These are phyloP conservation scores for Streblospio benedicti DNA, from an alignment of 1,140 invertebrate species.

Conservation along the genomic window DNA sequence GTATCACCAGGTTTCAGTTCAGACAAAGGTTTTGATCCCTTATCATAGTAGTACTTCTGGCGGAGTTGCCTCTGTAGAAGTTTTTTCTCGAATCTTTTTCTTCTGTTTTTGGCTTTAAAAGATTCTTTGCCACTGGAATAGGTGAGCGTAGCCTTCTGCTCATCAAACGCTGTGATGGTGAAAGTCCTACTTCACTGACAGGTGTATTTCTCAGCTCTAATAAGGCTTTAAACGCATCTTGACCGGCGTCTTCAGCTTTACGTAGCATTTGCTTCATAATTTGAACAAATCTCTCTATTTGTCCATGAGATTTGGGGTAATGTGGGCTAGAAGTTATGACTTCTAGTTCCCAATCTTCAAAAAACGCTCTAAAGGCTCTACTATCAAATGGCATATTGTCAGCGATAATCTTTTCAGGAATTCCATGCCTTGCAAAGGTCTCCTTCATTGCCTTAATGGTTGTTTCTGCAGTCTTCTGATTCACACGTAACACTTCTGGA, in stretches of 20 bases:
- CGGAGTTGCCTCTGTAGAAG: neutral
- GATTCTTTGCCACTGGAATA: too few relatives aligned
- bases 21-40: neutral
- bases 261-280: conserved; percentile 7
- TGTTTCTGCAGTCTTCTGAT: neutral
- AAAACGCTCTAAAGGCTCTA: neutral
- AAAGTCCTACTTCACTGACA: neutral
- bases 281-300: neutral
- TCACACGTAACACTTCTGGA: conserved; percentile 1
- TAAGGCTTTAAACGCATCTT: conserved; percentile 3
- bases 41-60: conserved; percentile 4
- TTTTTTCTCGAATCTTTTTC: too few relatives aligned
- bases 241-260: conserved; percentile 3
- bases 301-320: neutral
- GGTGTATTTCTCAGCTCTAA: neutral
- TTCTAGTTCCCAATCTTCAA: conserved; percentile 3
- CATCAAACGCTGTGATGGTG: conserved; percentile 5
- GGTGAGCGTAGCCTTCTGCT: conserved; percentile 1
- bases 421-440: conserved; percentile 7
- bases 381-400: conserved; percentile 14
- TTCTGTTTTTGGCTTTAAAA: too few relatives aligned
- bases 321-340: neutral
- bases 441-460: neutral
- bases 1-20: neutral
- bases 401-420: neutral